phyloP scores from a whole-genome alignment of 2,113 vertebrate species.

The Catharus bicknelli region DNA sequence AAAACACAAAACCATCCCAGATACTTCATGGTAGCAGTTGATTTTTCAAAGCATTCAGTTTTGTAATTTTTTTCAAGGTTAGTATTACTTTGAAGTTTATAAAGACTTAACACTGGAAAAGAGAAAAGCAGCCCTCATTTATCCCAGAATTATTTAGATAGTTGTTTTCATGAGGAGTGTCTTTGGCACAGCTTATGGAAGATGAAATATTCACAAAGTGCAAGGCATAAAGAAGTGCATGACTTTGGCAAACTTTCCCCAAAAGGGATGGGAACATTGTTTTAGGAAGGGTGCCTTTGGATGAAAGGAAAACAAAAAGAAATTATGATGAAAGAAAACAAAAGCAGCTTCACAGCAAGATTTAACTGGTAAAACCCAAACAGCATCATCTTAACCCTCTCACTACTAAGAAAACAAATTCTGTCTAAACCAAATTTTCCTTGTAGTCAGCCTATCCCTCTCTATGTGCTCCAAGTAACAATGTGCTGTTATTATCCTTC shows the following conservation, averaged over 20 bases:
- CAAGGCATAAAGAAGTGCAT: neutral
- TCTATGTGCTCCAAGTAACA: neutral
- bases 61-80: neutral
- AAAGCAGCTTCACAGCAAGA: neutral
- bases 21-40: neutral
- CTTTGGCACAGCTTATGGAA: neutral
- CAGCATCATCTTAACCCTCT: neutral
- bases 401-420: neutral
- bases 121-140: neutral
- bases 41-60: neutral
- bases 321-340: neutral
- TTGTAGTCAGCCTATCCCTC: neutral
- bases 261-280: neutral
- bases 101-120: neutral
- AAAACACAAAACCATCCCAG: neutral
- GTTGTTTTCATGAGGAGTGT: neutral
- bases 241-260: neutral
- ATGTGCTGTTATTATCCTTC: neutral
- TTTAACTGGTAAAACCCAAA: neutral
- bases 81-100: neutral
- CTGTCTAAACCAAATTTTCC: neutral
- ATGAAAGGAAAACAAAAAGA: neutral
- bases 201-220: neutral
- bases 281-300: neutral
- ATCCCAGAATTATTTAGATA: neutral